Base-by-base conservation (phyloP, 1,140 invertebrate species). In the Danaus melanippus region DNA sequence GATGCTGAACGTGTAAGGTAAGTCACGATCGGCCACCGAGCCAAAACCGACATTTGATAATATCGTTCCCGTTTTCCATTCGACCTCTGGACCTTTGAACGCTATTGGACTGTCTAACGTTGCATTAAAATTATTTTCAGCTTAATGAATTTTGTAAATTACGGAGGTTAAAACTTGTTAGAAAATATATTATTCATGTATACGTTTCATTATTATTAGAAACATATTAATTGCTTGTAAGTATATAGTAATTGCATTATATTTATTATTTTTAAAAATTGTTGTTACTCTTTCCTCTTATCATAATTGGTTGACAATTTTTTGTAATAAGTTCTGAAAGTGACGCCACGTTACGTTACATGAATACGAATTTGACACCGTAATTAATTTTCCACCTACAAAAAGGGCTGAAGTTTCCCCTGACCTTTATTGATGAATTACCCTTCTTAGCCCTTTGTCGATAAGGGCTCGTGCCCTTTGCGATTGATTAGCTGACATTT, bases 21-120 rank as follows among this genome's bases (percentile, higher is more conserved):
- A 84, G 82, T 86, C 82, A 86, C 82, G 82, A 86, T 62, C 66
- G 76, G 72, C 77, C 79, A 82, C 76, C 79, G 77, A 72, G 76
- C 81, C 76, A 76, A 81, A 79, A 76, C 75, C 75, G 74, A 79
- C 78, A 74, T 74, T 76, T 76, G 82, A 86, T 86, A 84, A 74
- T 64, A 85, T 84, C 82, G 75, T 74, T 75, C 81, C 69, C 68
- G 72, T 79, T 60, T 71, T 74, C 69, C 69, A 65, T 66, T 60
- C 79, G 79, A 83, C 82, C 79, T 65, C 49, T 53, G 70, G 71
- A 79, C 77, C 75, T 76, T 63, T 67, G 64, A 66, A 63, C 70
- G 64, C 59, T 62, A 55, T 51, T 47, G 47, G 58, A 49, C 48
- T 55, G 15, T 47, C 44, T n/a, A 15, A 39, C 42, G 50, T 56